Evolutionary conservation across 2,888 invertebrate species (phyloP), one percentile per base, ranked within the genome.

Genomic region (Ceramica pisi): DNA sequence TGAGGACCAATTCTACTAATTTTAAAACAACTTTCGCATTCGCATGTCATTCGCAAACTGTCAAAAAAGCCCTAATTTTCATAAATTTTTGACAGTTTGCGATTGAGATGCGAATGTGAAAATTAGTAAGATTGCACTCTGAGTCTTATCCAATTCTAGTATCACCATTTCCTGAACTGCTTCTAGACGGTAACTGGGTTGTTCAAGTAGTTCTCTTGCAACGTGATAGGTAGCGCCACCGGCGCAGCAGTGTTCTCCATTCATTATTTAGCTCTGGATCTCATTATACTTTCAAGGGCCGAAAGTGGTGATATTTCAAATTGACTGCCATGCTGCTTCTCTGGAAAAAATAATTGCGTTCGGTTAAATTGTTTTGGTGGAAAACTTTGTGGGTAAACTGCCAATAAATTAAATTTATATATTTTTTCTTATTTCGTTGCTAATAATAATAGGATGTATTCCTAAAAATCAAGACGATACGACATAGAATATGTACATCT

Each of bases 301-400:
- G 50, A 64, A 78, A 69, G 38, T 63, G 55, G 38, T 46, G 19
- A 60, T 61, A 78, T 63, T 80, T 80, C 53, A 63, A 63, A 21
- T 46, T 31, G 12, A 46, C n/a, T 38, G 16, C 51, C 7, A 26
- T 12, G 16, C 31, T 56, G n/a, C 53, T 60, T 26, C 26, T 9
- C 2, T 8, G 16, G 19, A 41, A 55, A 44, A 60, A 64, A 14
- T 10, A 8, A 48, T 48, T 59, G 16, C 16, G 14, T 67, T 60
- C 48, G 1, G 26, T 12, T 7, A n/a, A 23, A 26, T 5, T 12
- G 35, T 48, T 72, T 35, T 46, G 2, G 12, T 31, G 6, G 9
- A 31, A 12, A 21, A 50, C 6, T n/a, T 21, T 35, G 16, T 41
- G 41, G 14, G 9, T 9, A 23, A 59, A 21, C 38, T 21, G 56